phyloP scores from a whole-genome alignment of 2,888 invertebrate species.

The Aleiodes leptofemur region DNA sequence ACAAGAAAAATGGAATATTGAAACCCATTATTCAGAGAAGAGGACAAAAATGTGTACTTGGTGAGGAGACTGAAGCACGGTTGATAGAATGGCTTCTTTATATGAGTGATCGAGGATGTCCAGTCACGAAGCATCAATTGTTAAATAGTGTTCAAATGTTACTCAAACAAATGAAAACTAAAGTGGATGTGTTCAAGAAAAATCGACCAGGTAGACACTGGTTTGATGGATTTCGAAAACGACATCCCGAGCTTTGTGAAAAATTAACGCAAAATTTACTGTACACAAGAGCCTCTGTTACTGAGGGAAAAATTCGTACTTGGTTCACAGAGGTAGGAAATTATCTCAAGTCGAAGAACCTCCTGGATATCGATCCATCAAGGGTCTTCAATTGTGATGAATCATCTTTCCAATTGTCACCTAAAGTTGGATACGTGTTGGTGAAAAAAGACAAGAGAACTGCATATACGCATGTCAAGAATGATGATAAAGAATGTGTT shows the following conservation, averaged over 20 bases:
- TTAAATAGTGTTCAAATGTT: slow-evolving; percentile 54
- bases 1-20: slow-evolving; percentile 2
- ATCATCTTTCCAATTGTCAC: slow-evolving; percentile 59
- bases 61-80: background rate
- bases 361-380: slow-evolving; percentile 55
- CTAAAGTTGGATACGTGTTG: slow-evolving; percentile 52
- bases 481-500: slow-evolving; percentile 39
- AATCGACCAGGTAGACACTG: slow-evolving; percentile 62
- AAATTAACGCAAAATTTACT: slow-evolving; percentile 60
- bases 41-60: slow-evolving; percentile 15
- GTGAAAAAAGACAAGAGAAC: slow-evolving; percentile 56
- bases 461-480: slow-evolving; percentile 50
- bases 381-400: slow-evolving; percentile 63
- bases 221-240: slow-evolving; percentile 58
- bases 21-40: background rate
- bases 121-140: slow-evolving; percentile 55
- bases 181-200: slow-evolving; percentile 54
- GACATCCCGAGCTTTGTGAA: slow-evolving; percentile 57
- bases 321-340: slow-evolving; percentile 60
- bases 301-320: slow-evolving; percentile 55
- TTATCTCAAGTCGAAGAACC: slow-evolving; percentile 53
- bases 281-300: slow-evolving; percentile 56
- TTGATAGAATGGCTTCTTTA: slow-evolving; percentile 17
- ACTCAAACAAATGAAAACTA: slow-evolving; percentile 43
- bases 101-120: slow-evolving; percentile 10